Evolutionary conservation across 2,797 vertebrate genomes (phyloP).

Genomic region (Pseudomugil tenellus): DNA sequence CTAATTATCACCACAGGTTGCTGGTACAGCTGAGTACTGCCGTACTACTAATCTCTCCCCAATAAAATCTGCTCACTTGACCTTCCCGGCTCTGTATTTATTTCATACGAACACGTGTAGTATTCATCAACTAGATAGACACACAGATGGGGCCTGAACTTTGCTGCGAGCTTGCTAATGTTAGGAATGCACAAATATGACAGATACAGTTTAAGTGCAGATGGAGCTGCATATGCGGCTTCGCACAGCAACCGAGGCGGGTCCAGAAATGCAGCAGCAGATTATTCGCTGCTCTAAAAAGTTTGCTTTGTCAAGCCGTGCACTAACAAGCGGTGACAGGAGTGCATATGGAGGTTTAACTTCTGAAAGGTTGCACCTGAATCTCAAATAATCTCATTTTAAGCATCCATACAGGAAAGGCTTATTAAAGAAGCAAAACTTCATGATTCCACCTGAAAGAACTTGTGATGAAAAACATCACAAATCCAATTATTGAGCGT

Average conservation of each 20-base stretch:
- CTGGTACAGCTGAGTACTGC: slow-evolving; percentile 50
- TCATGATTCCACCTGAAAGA: background rate
- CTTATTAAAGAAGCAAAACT: slow-evolving; percentile 1
- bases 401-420: slow-evolving; percentile 18
- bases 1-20: slow-evolving; percentile 65
- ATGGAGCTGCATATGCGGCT: background rate
- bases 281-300: slow-evolving; percentile 3
- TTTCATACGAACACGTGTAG: slow-evolving; percentile 21
- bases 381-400: slow-evolving; percentile 27
- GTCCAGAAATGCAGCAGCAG: background rate
- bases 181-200: slow-evolving; percentile 14
- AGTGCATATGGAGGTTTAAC: slow-evolving; percentile 10
- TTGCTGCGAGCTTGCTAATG: slow-evolving; percentile 2
- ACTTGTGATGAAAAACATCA: background rate
- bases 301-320: slow-evolving; percentile 8
- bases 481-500: background rate
- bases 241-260: background rate
- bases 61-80: slow-evolving; percentile 56
- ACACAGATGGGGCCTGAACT: slow-evolving; percentile 3
- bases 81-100: slow-evolving; percentile 39
- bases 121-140: background rate
- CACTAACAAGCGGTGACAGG: slow-evolving; percentile 10
- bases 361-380: slow-evolving; percentile 12
- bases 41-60: slow-evolving; percentile 38
- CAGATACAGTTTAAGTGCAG: slow-evolving; percentile 1